A percentile compares a stretch with the other conserved stretches of the same genome.
Evolutionary conservation across 2,888 invertebrate genomes (phyloP).

Genomic region (Thereva nobilitata): DNA sequence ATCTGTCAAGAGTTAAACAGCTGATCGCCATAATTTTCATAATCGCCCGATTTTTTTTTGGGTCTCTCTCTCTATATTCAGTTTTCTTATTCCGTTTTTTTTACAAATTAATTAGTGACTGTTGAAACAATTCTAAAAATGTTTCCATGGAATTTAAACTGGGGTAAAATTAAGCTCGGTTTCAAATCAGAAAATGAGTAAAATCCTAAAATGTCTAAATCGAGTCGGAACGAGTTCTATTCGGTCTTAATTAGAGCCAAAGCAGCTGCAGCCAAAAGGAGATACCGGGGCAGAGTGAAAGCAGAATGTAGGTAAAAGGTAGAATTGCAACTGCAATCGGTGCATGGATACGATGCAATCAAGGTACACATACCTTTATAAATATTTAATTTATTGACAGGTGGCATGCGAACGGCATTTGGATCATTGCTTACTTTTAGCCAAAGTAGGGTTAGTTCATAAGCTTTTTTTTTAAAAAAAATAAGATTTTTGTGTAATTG

Average conservation of each 20-base stretch:
- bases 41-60: slow-evolving; percentile 8
- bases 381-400: slow-evolving; percentile 31
- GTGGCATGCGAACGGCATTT: slow-evolving; percentile 12
- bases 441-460: too few species aligned
- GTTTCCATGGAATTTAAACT: slow-evolving; percentile 30
- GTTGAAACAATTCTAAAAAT: slow-evolving; percentile 37
- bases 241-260: slow-evolving; percentile 23
- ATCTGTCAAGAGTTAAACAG: too few species aligned
- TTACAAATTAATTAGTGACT: slow-evolving; percentile 39
- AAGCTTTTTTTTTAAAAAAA: too few species aligned
- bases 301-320: slow-evolving; percentile 7
- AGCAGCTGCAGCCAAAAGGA: not conserved
- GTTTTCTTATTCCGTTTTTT: slow-evolving; percentile 31
- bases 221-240: slow-evolving; percentile 18
- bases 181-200: slow-evolving; percentile 17
- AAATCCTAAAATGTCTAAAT: slow-evolving; percentile 24
- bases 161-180: slow-evolving; percentile 23
- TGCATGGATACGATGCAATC: slow-evolving; percentile 13
- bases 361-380: slow-evolving; percentile 25
- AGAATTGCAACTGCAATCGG: slow-evolving; percentile 13
- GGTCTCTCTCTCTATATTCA: not conserved
- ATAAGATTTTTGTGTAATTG: too few species aligned
- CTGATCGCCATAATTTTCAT: too few species aligned
- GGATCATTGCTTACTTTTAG: not conserved
- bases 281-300: slow-evolving; percentile 12